Evolutionary conservation across 2,113 vertebrate genomes (phyloP), one percentile per base, ranked within the genome.

Genomic region (Poecile atricapillus): DNA sequence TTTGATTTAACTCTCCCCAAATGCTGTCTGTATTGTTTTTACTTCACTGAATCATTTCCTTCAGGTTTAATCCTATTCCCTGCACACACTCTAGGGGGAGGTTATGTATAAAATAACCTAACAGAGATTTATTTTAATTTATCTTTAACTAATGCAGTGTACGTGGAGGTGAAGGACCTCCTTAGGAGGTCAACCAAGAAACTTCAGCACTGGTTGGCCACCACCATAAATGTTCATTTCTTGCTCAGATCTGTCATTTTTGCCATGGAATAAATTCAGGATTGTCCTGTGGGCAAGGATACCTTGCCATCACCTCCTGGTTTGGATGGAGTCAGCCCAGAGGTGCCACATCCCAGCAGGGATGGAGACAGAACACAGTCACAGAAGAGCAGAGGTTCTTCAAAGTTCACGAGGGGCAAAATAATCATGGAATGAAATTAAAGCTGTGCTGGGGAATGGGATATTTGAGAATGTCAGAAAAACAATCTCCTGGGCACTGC

Each of bases 401-500:
- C 85, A 53, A 68, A 95, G 82, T 95, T 96, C 92, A 73, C 35
- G 50, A 28, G 5, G 62, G 43, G 69, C 63, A 81, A 96, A 89
- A 74, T 50, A 78, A 85, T 33, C 21, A 10, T 24, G 89, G 95
- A 50, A 43, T 62, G 92, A 97, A 97, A 97, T 94, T 53, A 77
- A 95, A 98, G 67, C 90, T 93, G 30, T 90, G 78, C 92, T 88
- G 85, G 63, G 64, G 77, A 76, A 92, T 2, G 11, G 87, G 76
- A 87, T 77, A 94, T 92, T 93, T 75, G 93, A 97, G 95, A 94
- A 93, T 0, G 25, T 35, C 62, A 69, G 78, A 56, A 63, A 96
- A 96, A 88, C 64, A 69, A 90, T 82, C 87, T 95, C 55, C 68
- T 20, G n/a, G 83, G 58, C 3, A 5, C 78, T 18, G 83, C 13